These are phyloP conservation scores for Dorcus parallelipipedus DNA, from an alignment of 2,888 invertebrate genomes.

Conservation along the genomic window DNA sequence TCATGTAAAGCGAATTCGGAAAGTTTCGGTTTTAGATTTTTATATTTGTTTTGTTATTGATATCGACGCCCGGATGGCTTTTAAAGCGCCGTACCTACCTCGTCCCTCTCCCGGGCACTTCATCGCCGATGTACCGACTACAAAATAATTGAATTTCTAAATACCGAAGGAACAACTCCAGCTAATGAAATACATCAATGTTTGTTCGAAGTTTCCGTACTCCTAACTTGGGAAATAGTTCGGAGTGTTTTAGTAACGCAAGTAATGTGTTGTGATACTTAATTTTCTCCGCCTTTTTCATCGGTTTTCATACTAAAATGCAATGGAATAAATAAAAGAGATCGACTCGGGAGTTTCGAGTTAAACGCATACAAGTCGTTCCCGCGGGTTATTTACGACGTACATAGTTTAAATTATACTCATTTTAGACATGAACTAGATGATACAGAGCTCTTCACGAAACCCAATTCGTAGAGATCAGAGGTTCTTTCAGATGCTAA, in stretches of 20 bases:
- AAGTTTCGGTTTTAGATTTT: constrained; percentile 22
- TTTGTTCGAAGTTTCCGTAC: no score
- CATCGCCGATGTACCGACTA: not conserved
- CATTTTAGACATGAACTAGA: not conserved
- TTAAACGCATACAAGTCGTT: no score
- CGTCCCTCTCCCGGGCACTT: not conserved
- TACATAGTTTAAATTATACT: not conserved
- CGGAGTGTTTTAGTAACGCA: not conserved
- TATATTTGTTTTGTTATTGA: constrained; percentile 24
- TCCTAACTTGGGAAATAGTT: not conserved
- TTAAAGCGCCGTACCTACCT: not conserved
- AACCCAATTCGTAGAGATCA: no score
- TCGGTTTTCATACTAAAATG: no score
- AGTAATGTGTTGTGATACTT: no score
- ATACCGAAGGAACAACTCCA: not conserved
- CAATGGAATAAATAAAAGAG: no score
- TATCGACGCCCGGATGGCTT: constrained; percentile 19
- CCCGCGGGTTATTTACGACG: not conserved
- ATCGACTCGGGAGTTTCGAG: no score
- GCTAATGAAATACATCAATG: no score
- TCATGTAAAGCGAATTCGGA: constrained; percentile 23
- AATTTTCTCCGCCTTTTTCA: no score
- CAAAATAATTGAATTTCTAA: not conserved
- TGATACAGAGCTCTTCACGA: not conserved
- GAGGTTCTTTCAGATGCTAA: constrained; percentile 20